These are phyloP conservation scores for Lindbergichthys nudifrons DNA, from an alignment of 2,797 vertebrate genomes.

Conservation along the genomic window DNA sequence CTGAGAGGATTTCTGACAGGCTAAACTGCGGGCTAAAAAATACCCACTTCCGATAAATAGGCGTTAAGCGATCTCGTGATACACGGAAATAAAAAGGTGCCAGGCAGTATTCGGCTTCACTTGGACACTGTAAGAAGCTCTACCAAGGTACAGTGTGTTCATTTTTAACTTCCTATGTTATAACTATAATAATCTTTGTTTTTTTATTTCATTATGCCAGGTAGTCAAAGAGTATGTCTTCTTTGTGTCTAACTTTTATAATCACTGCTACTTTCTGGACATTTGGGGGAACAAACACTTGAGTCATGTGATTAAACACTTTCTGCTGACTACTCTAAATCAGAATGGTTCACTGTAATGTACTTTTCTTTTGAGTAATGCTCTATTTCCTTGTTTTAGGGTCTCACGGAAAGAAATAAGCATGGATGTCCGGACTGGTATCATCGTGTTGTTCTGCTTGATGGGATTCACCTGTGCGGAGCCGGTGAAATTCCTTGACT, in stretches of 20 bases:
- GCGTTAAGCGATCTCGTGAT: conserved; percentile 55
- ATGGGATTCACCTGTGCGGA: conserved; percentile 72
- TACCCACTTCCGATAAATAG: fast-evolving
- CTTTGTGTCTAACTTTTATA: conserved; percentile 4
- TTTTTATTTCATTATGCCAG: not conserved
- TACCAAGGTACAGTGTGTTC: conserved; percentile 26
- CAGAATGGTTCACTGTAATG: not conserved
- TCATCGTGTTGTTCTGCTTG: conserved; percentile 67
- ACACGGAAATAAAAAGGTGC: conserved; percentile 36
- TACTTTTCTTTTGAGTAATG: not conserved
- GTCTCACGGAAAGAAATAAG: conserved; percentile 14
- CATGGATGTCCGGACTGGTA: conserved; percentile 73
- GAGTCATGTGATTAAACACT: not conserved
- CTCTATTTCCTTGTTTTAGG: not conserved
- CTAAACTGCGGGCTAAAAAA: not conserved
- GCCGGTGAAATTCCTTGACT: conserved; percentile 77
- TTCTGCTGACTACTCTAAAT: not conserved
- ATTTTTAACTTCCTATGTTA: fast-evolving
- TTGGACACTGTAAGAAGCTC: fast-evolving
- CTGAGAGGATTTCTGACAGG: conserved; percentile 27
- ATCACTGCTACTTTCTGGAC: not conserved
- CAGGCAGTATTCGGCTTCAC: fast-evolving
- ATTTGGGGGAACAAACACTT: not conserved
- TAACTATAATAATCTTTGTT: fast-evolving
- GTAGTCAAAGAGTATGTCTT: not conserved